Conservation (phyloP, 2,797 vertebrate genomes). For the Hemitrygon akajei region DNA sequence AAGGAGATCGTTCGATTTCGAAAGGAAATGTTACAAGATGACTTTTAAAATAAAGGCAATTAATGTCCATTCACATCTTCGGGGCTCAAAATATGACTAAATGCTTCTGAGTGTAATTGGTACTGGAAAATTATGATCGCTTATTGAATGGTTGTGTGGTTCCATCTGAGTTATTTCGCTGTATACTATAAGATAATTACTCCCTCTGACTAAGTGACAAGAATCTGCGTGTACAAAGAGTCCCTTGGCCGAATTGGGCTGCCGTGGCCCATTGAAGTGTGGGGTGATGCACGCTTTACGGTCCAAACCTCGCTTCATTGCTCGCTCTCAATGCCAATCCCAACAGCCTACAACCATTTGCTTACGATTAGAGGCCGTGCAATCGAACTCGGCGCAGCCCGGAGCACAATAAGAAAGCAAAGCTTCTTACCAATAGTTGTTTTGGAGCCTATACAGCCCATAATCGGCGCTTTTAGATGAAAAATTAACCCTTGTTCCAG, state of each 20-base stretch:
- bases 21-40: not conserved
- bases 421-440: slow-evolving; percentile 59
- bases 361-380: not conserved
- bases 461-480: slow-evolving; percentile 55
- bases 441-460: slow-evolving; percentile 70
- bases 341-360: not conserved
- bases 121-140: slow-evolving; percentile 23
- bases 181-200: not conserved
- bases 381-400: not conserved
- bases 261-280: not conserved
- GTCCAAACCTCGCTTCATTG: slow-evolving; percentile 45
- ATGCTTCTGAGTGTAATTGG: not conserved
- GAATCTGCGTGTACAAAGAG: not conserved
- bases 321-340: slow-evolving; percentile 55
- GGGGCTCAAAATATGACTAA: not conserved
- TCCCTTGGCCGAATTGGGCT: not conserved
- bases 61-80: not conserved
- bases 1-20: not conserved
- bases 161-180: not conserved
- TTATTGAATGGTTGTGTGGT: slow-evolving; percentile 36
- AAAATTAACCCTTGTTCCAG: slow-evolving; percentile 41
- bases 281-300: not conserved
- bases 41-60: not conserved
- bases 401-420: slow-evolving; percentile 40
- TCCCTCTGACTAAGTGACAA: not conserved